Evolutionary conservation across 2,113 vertebrate species (phyloP).

Genomic region (Ciconia maguari): DNA sequence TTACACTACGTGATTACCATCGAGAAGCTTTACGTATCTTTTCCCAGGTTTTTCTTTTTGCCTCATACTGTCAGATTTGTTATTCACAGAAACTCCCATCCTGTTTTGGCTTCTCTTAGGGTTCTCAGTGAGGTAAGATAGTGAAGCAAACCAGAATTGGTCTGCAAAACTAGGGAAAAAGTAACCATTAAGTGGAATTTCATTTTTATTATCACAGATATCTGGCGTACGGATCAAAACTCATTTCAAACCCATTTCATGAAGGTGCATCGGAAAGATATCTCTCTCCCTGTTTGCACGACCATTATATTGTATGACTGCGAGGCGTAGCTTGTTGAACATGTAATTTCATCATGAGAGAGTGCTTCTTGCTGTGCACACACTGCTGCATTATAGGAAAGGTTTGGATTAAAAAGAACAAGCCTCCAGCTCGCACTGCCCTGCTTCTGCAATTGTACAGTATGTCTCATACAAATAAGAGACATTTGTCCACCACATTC

Average conservation of each 20-base stretch:
- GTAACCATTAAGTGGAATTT: neutral
- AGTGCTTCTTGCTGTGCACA: neutral
- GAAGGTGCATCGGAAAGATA: neutral
- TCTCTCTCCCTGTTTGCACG: neutral
- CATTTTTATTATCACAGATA: neutral
- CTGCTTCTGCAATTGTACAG: neutral
- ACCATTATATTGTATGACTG: fast-evolving
- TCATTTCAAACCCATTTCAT: neutral
- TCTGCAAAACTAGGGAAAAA: neutral
- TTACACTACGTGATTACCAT: fast-evolving
- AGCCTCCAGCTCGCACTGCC: neutral
- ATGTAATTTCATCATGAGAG: neutral
- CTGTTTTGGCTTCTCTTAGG: neutral
- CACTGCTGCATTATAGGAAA: neutral
- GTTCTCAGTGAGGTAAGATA: neutral
- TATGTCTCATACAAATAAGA: neutral
- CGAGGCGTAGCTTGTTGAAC: neutral
- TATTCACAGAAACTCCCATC: neutral
- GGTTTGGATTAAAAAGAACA: neutral
- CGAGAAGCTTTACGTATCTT: neutral
- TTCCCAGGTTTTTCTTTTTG: neutral
- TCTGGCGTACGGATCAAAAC: neutral
- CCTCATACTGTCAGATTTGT: neutral
- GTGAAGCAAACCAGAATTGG: neutral
- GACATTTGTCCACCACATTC: fast-evolving